Conservation (phyloP, 2,888 invertebrate genomes). For the Hanleya hanleyi region DNA sequence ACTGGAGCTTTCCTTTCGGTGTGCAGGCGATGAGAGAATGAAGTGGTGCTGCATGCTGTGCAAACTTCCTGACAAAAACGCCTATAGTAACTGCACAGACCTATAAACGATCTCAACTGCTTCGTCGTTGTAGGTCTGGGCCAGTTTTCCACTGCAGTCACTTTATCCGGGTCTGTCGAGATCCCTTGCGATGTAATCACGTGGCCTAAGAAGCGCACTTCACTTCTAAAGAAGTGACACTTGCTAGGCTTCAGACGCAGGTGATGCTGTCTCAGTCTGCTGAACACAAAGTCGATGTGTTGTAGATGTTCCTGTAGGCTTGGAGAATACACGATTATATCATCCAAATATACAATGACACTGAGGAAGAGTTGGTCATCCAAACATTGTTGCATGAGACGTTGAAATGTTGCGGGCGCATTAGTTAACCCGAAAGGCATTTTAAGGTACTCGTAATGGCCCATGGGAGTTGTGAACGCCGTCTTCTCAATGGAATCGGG, state of each 20-base stretch:
- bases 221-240: not conserved
- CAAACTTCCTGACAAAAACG: slow-evolving; percentile 23
- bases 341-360: not conserved
- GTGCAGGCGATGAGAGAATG: slow-evolving; percentile 15
- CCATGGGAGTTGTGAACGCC: slow-evolving; percentile 35
- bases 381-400: not conserved
- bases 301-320: slow-evolving; percentile 23
- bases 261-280: slow-evolving; percentile 18
- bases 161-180: not conserved
- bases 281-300: slow-evolving; percentile 25
- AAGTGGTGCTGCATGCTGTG: slow-evolving; percentile 19
- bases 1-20: slow-evolving; percentile 10
- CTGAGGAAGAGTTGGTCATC: not conserved
- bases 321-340: not conserved
- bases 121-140: not conserved
- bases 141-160: not conserved
- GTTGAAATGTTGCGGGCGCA: not conserved
- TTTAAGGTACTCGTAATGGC: slow-evolving; percentile 32
- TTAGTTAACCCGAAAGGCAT: slow-evolving; percentile 38
- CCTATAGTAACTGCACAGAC: not conserved
- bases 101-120: not conserved
- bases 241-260: slow-evolving; percentile 22
- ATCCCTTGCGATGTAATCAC: slow-evolving; percentile 4
- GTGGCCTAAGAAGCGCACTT: not conserved
- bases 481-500: slow-evolving; percentile 36